phyloP scores from a whole-genome alignment of 2,888 invertebrate genomes.

The Polylopha cassiicola region DNA sequence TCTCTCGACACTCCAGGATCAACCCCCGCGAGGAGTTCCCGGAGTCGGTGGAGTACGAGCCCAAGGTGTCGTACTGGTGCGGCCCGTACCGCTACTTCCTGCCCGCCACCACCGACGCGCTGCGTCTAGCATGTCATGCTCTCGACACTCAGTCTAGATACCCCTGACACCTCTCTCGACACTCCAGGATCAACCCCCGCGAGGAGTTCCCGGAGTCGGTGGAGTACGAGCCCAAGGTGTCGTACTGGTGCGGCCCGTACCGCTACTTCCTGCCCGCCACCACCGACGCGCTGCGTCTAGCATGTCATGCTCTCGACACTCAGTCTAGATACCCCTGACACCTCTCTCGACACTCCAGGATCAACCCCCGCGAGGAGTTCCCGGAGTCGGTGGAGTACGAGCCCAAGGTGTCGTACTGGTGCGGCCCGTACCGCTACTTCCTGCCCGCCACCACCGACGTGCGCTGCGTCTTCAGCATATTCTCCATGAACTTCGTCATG shows the following conservation, averaged over 20 bases:
- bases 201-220: slow-evolving; percentile 71
- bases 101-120: too few relatives aligned
- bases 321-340: too few relatives aligned
- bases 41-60: too few relatives aligned
- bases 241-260: slow-evolving; percentile 69
- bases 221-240: slow-evolving; percentile 68
- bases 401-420: slow-evolving; percentile 68
- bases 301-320: too few relatives aligned
- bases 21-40: too few relatives aligned
- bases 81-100: too few relatives aligned
- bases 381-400: slow-evolving; percentile 71
- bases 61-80: too few relatives aligned
- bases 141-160: too few relatives aligned
- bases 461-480: slow-evolving; percentile 68
- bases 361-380: slow-evolving; percentile 68
- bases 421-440: slow-evolving; percentile 69
- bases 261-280: slow-evolving; percentile 71
- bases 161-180: too few relatives aligned
- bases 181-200: slow-evolving; percentile 59
- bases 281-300: slow-evolving; percentile 63
- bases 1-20: too few relatives aligned
- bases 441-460: slow-evolving; percentile 69
- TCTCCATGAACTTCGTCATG: slow-evolving; percentile 68
- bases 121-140: too few relatives aligned
- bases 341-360: slow-evolving; percentile 35